Base-by-base conservation (phyloP, 2,888 invertebrate species). In the Lamellibrachia columna region DNA sequence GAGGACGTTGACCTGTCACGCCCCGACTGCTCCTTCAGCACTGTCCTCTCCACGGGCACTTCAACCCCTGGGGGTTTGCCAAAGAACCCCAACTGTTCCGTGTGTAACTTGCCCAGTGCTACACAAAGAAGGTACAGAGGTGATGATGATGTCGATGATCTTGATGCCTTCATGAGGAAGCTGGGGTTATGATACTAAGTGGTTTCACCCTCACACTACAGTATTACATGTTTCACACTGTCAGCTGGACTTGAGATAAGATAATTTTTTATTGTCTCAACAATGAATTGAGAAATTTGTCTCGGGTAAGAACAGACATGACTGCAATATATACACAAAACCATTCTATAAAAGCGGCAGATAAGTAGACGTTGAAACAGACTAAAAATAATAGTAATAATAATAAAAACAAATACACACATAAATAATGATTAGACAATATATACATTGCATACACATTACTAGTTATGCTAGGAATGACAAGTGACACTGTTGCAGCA, bases 1-100 rank as follows among this genome's bases (percentile, higher is more conserved):
- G 93, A 93, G 53, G 53, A 93, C 52, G 22, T 93, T 9, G 55
- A 93, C 22, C 75, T 58, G 91, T 93, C 53, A 90, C 90, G n/a
- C 90, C 52, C 55, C 55, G 90, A 75, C 7, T 52, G 7, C 9
- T 28, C 53, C 40, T 8, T 53, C 9, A 52, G 15, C n/a, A 91
- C 90, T 7, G 90, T 91, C 9, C 11, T 28, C n/a, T 11, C 58
- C 90, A 75, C 6, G 15, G 93, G 93, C 3, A 90, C 90, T 90
- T 92, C 91, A 53, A 92, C 92, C 75, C 92, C 90, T 11, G 93
- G 93, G 22, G 93, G 93, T 53, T 11, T 92, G n/a, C 52, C 75
- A 52, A 93, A 93, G 60, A 90, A 91, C n/a, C 40, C 75, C 6
- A 40, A 90, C 4, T 93, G 93, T 58, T 22, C 52, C 28, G 52